These are phyloP conservation scores for Oreohelix idahoensis DNA, from an alignment of 1,140 invertebrate genomes.

Conservation along the genomic window DNA sequence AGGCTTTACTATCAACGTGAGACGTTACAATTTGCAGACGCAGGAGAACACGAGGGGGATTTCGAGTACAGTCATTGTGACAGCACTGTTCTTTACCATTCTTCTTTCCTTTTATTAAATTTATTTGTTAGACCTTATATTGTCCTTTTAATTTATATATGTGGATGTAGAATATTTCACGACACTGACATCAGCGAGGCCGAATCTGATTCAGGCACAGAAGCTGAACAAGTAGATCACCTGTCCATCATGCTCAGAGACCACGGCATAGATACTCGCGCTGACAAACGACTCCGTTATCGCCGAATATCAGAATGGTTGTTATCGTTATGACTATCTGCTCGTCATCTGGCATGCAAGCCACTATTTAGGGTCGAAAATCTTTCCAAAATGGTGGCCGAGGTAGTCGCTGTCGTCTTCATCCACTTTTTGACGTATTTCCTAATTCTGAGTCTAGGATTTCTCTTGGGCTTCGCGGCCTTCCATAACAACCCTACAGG, in stretches of 20 bases:
- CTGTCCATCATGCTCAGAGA: constrained; percentile 79
- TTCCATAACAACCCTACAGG: neutral
- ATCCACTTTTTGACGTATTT: neutral
- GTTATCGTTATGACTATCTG: constrained; percentile 66
- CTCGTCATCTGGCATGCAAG: neutral
- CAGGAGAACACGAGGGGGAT: too few species aligned
- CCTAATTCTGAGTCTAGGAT: neutral
- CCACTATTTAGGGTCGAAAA: too few species aligned
- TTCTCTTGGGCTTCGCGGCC: constrained; percentile 1
- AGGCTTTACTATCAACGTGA: too few species aligned
- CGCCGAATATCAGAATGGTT: constrained; percentile 83
- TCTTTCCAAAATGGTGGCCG: too few species aligned
- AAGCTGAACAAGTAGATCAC: constrained; percentile 76
- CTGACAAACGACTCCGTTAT: constrained; percentile 79
- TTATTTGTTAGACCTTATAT: too few species aligned
- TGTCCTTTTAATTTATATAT: too few species aligned
- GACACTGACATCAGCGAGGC: constrained; percentile 52
- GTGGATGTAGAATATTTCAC: too few species aligned
- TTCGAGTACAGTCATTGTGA: too few species aligned
- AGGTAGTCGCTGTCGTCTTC: neutral
- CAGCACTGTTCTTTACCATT: too few species aligned
- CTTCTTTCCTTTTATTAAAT: too few species aligned
- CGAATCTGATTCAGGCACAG: constrained; percentile 55
- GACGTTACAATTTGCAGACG: too few species aligned
- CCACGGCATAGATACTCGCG: constrained; percentile 80